phyloP scores from a whole-genome alignment of 2,888 invertebrate species.

The Brachyptera risi region DNA sequence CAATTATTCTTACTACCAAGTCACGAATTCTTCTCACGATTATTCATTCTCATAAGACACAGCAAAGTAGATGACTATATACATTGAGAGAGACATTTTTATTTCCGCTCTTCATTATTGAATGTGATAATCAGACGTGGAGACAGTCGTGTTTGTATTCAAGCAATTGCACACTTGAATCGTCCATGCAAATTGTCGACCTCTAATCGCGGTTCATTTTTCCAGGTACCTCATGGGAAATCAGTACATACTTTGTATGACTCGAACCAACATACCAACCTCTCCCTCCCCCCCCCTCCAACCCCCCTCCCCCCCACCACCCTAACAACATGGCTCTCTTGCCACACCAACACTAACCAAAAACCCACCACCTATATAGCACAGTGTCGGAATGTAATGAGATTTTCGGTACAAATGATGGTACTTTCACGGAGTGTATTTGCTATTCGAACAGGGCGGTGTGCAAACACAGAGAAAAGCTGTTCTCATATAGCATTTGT shows the following conservation, averaged over 20 bases:
- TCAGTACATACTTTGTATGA: constrained; percentile 26
- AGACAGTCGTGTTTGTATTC: constrained; percentile 8
- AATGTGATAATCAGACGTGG: constrained; percentile 3
- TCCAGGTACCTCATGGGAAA: constrained; percentile 22
- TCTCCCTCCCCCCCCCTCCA: not conserved
- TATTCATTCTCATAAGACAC: too few relatives aligned
- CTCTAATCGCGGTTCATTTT: constrained; percentile 20
- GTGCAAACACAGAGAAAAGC: too few relatives aligned
- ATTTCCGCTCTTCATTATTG: not conserved
- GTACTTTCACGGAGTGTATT: too few relatives aligned
- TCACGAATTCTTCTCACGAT: too few relatives aligned
- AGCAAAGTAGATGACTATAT: not conserved
- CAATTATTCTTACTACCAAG: too few relatives aligned
- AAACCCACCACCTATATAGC: too few relatives aligned
- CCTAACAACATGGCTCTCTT: not conserved
- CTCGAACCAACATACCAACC: constrained; percentile 13
- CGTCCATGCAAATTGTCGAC: constrained; percentile 23
- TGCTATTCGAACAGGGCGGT: too few relatives aligned
- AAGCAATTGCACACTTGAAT: not conserved
- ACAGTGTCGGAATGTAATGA: constrained; percentile 12
- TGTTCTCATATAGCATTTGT: too few relatives aligned
- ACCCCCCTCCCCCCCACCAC: not conserved
- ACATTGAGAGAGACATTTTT: not conserved
- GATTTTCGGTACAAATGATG: constrained; percentile 12
- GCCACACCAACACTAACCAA: too few relatives aligned